These are phyloP conservation scores for Rugalucina vietnamica DNA, from an alignment of 2,888 invertebrate genomes.

Conservation along the genomic window DNA sequence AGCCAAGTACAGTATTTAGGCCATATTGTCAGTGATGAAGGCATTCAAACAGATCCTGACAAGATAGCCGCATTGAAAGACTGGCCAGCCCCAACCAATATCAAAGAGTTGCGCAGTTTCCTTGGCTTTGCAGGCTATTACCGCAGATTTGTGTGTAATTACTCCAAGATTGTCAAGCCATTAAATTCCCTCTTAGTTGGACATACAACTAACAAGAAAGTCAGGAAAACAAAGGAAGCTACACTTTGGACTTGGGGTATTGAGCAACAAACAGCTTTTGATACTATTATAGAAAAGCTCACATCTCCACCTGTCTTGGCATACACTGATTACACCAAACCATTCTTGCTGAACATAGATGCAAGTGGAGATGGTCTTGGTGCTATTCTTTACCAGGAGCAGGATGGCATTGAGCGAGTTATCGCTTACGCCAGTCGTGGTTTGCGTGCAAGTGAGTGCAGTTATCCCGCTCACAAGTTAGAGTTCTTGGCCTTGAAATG, in stretches of 20 bases:
- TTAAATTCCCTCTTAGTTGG: neutral
- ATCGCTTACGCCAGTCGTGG: conserved; percentile 39
- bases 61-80: neutral
- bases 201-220: neutral
- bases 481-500: conserved; percentile 50
- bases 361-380: conserved; percentile 42
- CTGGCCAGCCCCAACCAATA: conserved; percentile 7
- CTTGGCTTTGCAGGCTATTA: conserved; percentile 32
- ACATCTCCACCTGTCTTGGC: conserved; percentile 36
- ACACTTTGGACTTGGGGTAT: conserved; percentile 21
- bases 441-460: conserved; percentile 19
- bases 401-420: conserved; percentile 25
- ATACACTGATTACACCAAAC: conserved; percentile 33
- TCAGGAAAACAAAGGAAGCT: conserved; percentile 1
- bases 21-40: neutral
- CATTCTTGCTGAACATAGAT: conserved; percentile 51
- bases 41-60: conserved; percentile 15
- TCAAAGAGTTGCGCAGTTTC: conserved; percentile 6
- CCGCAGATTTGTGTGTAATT: neutral
- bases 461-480: conserved; percentile 35
- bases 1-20: conserved; percentile 5
- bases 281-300: conserved; percentile 11
- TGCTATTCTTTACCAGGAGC: conserved; percentile 45
- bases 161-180: neutral
- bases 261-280: conserved; percentile 34